Evolutionary conservation across 2,797 vertebrate species (phyloP).

Genomic region (Petrocephalus schoutedeni): DNA sequence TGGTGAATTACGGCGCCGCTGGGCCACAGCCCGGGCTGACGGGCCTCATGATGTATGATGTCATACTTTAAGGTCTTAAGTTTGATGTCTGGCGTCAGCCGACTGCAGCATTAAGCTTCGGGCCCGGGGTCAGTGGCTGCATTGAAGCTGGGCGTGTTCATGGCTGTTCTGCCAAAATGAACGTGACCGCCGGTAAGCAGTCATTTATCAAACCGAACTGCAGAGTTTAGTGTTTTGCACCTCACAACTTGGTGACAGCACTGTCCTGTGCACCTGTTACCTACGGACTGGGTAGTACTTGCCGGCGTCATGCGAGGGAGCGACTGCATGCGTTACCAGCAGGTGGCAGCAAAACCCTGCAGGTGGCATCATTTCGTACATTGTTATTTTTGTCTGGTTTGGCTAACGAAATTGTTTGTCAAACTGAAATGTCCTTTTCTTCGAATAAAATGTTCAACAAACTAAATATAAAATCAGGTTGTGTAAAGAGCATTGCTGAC

Average conservation of each 20-base stretch:
- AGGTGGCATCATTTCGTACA: background rate
- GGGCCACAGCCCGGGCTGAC: background rate
- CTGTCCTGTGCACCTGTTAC: background rate
- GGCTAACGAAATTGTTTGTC: background rate
- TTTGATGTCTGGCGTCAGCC: background rate
- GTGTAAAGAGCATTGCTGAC: background rate
- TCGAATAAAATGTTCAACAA: background rate
- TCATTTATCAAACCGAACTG: background rate
- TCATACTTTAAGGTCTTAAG: background rate
- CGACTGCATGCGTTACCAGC: conserved; percentile 33
- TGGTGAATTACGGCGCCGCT: conserved; percentile 48
- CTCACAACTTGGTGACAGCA: background rate
- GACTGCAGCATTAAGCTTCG: background rate
- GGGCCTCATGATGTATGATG: background rate
- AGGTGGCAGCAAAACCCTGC: conserved; percentile 49
- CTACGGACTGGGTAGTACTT: background rate
- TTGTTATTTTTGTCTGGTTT: background rate
- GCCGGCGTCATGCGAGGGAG: background rate
- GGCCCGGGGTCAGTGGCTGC: background rate
- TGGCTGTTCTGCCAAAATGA: background rate
- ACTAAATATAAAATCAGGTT: background rate
- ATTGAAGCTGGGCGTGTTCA: background rate
- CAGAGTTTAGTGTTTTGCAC: background rate
- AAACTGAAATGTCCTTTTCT: background rate
- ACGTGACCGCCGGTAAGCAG: background rate